Percentiles rank a stretch among this genome's conserved stretches.
phyloP scores from a whole-genome alignment of 2,888 invertebrate species.

The Standfussiana lucernea region DNA sequence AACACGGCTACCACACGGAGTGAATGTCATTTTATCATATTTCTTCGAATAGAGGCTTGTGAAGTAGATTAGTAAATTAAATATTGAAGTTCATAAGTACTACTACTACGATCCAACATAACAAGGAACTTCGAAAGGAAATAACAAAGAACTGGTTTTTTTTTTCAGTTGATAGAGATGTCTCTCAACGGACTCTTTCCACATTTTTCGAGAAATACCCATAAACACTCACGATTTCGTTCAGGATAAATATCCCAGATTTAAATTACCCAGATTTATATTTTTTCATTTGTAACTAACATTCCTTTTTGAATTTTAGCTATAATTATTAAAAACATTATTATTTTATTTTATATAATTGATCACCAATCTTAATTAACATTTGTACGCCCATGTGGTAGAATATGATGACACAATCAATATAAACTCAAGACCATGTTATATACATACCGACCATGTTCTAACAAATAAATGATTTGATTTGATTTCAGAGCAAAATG shows the following conservation, averaged over 20 bases:
- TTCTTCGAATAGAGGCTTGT: neutral
- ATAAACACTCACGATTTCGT: slow-evolving; percentile 1
- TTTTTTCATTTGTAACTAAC: too few species aligned
- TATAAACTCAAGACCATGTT: too few species aligned
- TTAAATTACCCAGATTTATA: too few species aligned
- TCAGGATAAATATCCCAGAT: neutral
- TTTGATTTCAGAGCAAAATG: too few species aligned
- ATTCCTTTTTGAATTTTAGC: too few species aligned
- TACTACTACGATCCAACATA: neutral
- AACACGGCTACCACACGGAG: neutral
- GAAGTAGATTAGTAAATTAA: neutral
- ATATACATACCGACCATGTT: too few species aligned
- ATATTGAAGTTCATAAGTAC: neutral
- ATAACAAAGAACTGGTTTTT: neutral
- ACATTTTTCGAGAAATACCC: slow-evolving; percentile 6
- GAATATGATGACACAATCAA: too few species aligned
- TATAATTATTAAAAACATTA: too few species aligned
- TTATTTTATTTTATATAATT: too few species aligned
- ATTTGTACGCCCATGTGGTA: too few species aligned
- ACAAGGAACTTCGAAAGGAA: neutral
- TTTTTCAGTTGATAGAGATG: neutral
- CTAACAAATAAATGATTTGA: too few species aligned
- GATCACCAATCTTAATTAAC: too few species aligned
- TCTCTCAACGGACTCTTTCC: neutral
- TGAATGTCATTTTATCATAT: slow-evolving; percentile 10